phyloP scores from a whole-genome alignment of 2,888 invertebrate species.

The Leucophenga montana region DNA sequence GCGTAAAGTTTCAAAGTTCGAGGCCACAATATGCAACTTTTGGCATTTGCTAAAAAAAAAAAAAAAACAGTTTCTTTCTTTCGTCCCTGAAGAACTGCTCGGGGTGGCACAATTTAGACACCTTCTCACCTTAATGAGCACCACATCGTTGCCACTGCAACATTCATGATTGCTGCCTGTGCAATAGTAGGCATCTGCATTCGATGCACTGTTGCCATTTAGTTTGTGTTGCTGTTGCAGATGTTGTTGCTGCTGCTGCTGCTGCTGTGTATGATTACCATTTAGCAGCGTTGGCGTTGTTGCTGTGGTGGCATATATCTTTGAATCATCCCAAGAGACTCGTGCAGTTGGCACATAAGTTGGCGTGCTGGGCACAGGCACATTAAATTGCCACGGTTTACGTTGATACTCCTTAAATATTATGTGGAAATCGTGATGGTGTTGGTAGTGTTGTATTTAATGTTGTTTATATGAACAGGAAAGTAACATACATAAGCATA shows the following conservation, averaged over 20 bases:
- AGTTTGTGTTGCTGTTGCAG: constrained; percentile 27
- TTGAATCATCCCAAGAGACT: constrained; percentile 73
- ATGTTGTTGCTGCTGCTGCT: constrained; percentile 35
- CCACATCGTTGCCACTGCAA: constrained; percentile 72
- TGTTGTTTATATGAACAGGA: constrained; percentile 21
- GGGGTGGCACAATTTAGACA: constrained; percentile 20
- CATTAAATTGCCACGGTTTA: constrained; percentile 69
- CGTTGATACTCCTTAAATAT: constrained; percentile 62
- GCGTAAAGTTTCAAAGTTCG: constrained; percentile 46
- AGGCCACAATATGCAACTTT: constrained; percentile 42
- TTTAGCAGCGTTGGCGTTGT: constrained; percentile 29
- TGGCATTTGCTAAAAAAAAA: constrained; percentile 10
- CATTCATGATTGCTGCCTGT: constrained; percentile 72
- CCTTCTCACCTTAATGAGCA: constrained; percentile 71
- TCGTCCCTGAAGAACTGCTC: constrained; percentile 27
- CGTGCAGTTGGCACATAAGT: constrained; percentile 70
- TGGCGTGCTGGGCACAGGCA: constrained; percentile 70
- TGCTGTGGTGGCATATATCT: constrained; percentile 64
- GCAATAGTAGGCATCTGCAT: constrained; percentile 68
- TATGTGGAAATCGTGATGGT: constrained; percentile 26
- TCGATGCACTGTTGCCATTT: constrained; percentile 35
- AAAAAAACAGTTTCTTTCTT: too few species aligned
- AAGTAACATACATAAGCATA: not conserved
- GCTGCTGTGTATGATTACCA: constrained; percentile 5
- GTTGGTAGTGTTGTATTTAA: too few species aligned